Evolutionary conservation across 2,113 vertebrate species (phyloP).

Genomic region (Marmota flaviventris): DNA sequence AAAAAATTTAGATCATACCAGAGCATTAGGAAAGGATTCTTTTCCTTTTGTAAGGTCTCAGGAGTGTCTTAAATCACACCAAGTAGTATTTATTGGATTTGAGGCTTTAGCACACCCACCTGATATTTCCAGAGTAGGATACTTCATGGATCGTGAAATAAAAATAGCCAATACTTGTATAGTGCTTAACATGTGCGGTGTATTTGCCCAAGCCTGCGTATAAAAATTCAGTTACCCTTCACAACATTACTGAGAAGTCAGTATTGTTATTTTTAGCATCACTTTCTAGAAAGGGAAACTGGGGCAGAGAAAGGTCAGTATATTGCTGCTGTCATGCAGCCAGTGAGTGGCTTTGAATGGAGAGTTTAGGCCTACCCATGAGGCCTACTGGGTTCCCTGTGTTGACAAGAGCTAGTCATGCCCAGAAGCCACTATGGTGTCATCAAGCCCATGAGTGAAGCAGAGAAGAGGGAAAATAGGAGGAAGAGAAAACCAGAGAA

Average conservation of each 20-base stretch:
- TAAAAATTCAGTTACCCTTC: background rate
- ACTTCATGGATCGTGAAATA: background rate
- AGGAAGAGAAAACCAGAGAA: background rate
- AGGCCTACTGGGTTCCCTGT: background rate
- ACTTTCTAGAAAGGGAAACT: background rate
- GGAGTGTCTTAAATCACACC: background rate
- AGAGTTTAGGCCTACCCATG: background rate
- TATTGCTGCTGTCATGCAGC: background rate
- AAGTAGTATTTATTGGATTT: background rate
- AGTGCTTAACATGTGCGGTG: background rate
- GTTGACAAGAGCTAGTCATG: background rate
- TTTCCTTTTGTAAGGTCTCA: background rate
- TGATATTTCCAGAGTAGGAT: background rate
- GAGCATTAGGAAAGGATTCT: background rate
- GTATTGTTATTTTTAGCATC: background rate
- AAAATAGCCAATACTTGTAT: background rate
- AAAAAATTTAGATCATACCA: background rate
- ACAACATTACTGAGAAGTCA: background rate
- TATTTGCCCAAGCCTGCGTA: background rate
- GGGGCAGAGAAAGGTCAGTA: background rate
- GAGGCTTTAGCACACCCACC: background rate
- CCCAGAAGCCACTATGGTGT: background rate
- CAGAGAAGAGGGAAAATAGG: background rate
- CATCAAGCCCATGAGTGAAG: background rate
- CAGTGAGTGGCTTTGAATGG: background rate